Evolutionary conservation across 2,113 vertebrate genomes (phyloP).

Genomic region (Pachypanchax playfairii): DNA sequence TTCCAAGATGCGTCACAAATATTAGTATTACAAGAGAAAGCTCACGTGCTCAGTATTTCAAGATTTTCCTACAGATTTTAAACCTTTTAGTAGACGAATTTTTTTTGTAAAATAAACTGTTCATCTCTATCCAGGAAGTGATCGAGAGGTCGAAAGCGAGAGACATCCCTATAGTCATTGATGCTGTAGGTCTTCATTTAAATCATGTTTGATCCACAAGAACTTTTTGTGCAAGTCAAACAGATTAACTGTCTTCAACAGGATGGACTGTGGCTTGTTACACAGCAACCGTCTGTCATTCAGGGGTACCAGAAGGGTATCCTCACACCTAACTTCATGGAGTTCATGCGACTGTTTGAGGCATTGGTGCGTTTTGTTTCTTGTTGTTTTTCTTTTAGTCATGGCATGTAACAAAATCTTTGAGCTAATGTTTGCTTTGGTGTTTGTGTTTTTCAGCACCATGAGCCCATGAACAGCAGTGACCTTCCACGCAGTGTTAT

Average conservation of each 20-base stretch:
- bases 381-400: background rate
- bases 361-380: slow-evolving; percentile 86
- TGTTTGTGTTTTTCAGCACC: slow-evolving; percentile 77
- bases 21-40: too few relatives aligned
- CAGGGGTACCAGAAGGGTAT: slow-evolving; percentile 91
- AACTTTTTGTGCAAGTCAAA: slow-evolving; percentile 13
- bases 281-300: slow-evolving; percentile 89
- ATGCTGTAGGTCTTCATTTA: slow-evolving; percentile 86
- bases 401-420: background rate
- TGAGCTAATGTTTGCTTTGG: slow-evolving; percentile 4
- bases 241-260: slow-evolving; percentile 62
- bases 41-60: too few relatives aligned
- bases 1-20: too few relatives aligned
- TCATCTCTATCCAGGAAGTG: slow-evolving; percentile 82
- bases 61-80: too few relatives aligned
- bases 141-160: slow-evolving; percentile 88
- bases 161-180: slow-evolving; percentile 91
- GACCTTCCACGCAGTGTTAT: slow-evolving; percentile 82
- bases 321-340: slow-evolving; percentile 94
- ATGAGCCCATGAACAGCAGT: slow-evolving; percentile 81
- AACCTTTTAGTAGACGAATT: too few relatives aligned
- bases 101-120: too few relatives aligned
- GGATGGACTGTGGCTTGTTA: slow-evolving; percentile 95
- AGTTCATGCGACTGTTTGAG: slow-evolving; percentile 91
- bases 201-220: slow-evolving; percentile 18